These are phyloP conservation scores for Calyptommatus sinebrachiatus DNA, from an alignment of 2,113 vertebrate species.

Conservation along the genomic window DNA sequence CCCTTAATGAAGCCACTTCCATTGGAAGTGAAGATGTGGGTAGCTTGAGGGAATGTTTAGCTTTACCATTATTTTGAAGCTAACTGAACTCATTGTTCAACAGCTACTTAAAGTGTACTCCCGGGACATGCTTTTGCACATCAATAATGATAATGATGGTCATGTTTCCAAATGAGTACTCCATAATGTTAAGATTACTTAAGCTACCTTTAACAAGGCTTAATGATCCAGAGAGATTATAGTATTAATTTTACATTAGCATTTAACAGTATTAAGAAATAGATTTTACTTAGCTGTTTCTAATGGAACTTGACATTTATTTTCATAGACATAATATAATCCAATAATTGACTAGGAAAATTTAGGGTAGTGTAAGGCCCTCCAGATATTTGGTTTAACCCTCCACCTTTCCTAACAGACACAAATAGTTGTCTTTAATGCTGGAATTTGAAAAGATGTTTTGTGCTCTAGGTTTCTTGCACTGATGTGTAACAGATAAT, in stretches of 20 bases:
- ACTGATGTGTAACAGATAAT: not conserved
- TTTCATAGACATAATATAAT: conserved; percentile 9
- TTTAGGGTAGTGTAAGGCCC: no score
- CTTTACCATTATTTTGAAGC: not conserved
- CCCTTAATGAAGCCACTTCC: no score
- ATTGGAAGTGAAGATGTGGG: no score
- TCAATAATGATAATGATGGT: conserved; percentile 37
- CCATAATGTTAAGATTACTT: conserved; percentile 13
- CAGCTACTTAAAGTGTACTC: conserved; percentile 32
- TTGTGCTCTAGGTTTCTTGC: not conserved
- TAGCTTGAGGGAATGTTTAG: no score
- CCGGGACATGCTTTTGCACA: conserved; percentile 23
- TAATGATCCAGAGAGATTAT: conserved; percentile 32
- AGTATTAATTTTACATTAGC: conserved; percentile 42
- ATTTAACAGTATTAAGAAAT: conserved; percentile 42
- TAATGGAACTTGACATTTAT: not conserved
- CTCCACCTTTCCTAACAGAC: not conserved
- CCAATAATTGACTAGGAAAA: conserved; percentile 7
- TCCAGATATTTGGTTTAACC: no score
- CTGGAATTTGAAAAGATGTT: not conserved
- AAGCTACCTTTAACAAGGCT: conserved; percentile 53
- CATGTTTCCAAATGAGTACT: conserved; percentile 35
- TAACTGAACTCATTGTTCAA: not conserved
- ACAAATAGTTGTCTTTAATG: not conserved
- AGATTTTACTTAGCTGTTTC: conserved; percentile 22